Evolutionary conservation across 64 coral and sea anemone genomes (phyloP).

Genomic region (Montipora cactus): DNA sequence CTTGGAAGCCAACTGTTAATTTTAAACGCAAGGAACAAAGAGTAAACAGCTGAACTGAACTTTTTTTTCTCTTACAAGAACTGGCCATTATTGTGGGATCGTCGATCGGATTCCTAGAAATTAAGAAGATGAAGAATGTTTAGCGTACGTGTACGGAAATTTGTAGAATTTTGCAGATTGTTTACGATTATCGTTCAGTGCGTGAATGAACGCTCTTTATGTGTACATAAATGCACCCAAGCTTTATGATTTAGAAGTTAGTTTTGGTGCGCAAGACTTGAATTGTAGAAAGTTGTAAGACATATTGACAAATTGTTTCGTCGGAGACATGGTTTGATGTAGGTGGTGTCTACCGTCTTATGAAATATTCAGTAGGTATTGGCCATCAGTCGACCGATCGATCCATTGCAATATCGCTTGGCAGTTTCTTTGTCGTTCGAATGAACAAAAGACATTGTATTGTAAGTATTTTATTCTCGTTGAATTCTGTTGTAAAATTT

Average conservation of each 20-base stretch:
- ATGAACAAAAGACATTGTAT: not conserved
- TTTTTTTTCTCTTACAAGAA: not conserved
- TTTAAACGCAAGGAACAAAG: not conserved
- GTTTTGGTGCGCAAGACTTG: not conserved
- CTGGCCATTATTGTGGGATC: not conserved
- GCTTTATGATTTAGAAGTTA: conserved; percentile 11
- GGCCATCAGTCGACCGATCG: not conserved
- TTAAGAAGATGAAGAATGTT: not conserved
- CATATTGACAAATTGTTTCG: conserved; percentile 13
- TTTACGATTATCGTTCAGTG: too few relatives aligned
- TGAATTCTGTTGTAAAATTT: conserved; percentile 35
- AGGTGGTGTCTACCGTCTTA: not conserved
- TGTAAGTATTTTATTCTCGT: not conserved
- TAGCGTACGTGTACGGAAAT: not conserved
- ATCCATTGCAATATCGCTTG: not conserved
- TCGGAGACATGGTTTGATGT: not conserved
- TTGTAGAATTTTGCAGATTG: conserved; percentile 12
- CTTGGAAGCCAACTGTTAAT: conserved; percentile 12
- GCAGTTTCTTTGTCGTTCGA: not conserved
- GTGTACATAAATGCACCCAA: not conserved
- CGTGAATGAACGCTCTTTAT: too few relatives aligned
- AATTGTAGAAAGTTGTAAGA: not conserved
- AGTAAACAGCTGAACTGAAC: not conserved
- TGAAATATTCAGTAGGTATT: not conserved
- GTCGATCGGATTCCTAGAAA: not conserved